Conservation (phyloP, 2,888 invertebrate species). For the Apotomis capreana region DNA sequence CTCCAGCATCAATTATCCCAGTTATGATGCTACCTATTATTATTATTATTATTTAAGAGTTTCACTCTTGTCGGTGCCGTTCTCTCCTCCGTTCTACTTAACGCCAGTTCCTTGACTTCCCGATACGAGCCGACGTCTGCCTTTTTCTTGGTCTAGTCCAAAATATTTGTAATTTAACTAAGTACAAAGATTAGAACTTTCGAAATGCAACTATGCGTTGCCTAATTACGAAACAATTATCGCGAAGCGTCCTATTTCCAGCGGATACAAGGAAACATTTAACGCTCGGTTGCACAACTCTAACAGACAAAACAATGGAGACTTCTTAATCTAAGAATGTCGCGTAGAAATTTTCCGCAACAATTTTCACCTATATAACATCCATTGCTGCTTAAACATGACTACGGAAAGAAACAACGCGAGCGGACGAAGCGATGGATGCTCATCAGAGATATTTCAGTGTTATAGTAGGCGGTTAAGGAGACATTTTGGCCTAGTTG, state of each 20-base stretch:
- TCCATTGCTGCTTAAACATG: constrained; percentile 49
- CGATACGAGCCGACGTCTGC: no score
- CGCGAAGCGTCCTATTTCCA: constrained; percentile 63
- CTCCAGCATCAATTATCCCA: no score
- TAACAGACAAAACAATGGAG: constrained; percentile 76
- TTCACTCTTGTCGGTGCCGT: no score
- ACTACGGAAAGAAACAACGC: neutral
- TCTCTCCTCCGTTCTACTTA: no score
- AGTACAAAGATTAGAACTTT: neutral
- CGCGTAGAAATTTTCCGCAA: constrained; percentile 55
- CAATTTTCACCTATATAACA: constrained; percentile 39
- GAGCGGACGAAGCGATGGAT: constrained; percentile 52
- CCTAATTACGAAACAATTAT: constrained; percentile 70
- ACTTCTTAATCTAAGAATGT: constrained; percentile 63
- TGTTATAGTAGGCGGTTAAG: constrained; percentile 54
- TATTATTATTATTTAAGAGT: no score
- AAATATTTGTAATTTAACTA: constrained; percentile 4
- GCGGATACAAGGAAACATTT: constrained; percentile 71
- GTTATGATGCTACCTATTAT: no score
- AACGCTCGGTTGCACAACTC: constrained; percentile 70
- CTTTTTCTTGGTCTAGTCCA: no score
- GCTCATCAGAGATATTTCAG: constrained; percentile 41
- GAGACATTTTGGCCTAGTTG: constrained; percentile 78
- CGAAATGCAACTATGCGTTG: constrained; percentile 44
- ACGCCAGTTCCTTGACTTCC: no score